These are phyloP conservation scores for Octopus bimaculoides DNA, from an alignment of 1,140 invertebrate species.

Conservation along the genomic window DNA sequence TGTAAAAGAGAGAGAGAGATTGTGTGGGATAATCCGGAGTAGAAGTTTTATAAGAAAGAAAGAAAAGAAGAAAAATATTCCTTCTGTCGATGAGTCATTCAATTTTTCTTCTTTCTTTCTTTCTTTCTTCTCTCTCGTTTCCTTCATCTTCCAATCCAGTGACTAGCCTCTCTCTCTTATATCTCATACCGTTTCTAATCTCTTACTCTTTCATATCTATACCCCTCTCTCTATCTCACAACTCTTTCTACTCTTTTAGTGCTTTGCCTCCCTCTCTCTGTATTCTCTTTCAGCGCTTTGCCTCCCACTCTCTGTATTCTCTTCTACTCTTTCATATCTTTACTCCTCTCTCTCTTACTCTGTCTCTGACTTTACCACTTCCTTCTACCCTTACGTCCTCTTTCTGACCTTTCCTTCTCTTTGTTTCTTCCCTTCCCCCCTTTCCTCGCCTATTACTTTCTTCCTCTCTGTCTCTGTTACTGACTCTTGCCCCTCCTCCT, in stretches of 20 bases:
- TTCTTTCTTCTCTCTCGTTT: no score
- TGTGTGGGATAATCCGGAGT: no score
- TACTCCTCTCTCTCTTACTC: neutral
- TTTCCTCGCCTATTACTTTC: neutral
- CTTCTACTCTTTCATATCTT: neutral
- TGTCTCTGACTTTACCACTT: neutral
- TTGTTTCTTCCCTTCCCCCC: neutral
- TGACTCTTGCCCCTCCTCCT: neutral
- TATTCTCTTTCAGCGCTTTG: neutral
- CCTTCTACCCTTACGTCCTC: neutral
- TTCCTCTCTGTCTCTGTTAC: neutral
- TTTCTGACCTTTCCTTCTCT: neutral
- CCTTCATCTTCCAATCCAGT: no score
- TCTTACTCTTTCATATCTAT: neutral
- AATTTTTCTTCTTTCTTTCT: no score
- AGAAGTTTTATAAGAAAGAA: no score
- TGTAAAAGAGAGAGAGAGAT: no score
- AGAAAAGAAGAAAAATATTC: no score
- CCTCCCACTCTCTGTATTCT: neutral
- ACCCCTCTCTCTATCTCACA: neutral
- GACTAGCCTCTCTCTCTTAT: no score
- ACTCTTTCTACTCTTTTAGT: neutral
- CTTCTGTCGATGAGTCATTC: no score
- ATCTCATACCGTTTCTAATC: neutral
- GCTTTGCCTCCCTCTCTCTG: no score